Base-by-base conservation (phyloP, 2,113 vertebrate species). In the Oplegnathus fasciatus region DNA sequence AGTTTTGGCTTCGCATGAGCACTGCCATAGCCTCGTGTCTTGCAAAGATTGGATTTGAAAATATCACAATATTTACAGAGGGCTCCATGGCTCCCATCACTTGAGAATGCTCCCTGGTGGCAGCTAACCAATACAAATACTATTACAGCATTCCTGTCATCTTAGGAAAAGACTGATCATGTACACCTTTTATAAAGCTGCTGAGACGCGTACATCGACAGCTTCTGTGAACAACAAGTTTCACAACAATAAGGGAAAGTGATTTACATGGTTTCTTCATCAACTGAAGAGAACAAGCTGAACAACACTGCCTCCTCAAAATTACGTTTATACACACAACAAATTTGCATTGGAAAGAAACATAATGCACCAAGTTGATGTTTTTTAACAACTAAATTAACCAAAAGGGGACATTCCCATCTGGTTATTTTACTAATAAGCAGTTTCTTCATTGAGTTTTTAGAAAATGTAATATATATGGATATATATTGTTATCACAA, bases 1-100 rank as follows among this genome's bases (percentile, higher is more conserved):
- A 55, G 54, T 80, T 87, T 65, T 64, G 82, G 85, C 88, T 75
- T 26, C 2, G 6, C 15, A 64, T 40, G 32, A 54, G 55, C 40
- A 4, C 46, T 15, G 34, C 24, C 75, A 4, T 18, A n/a, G 61
- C 17, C 20, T 28, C 0, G 32, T 52, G 80, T 80, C 52, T 72
- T 9, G 42, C 4, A 1, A 26, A 84, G 62, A 48, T 40, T 62
- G 58, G 58, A 71, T 67, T n/a, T 73, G 50, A 57, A 65, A 67
- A 69, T 24, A 72, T 61, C n/a, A 68, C 46, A 84, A 78, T 67
- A 48, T 86, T 84, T 79, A 75, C 48, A 0, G 22, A 58, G 30
- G 15, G 40, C 78, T 74, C 67, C 58, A 61, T 20, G 66, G 15
- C 62, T 70, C 26, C 30, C 18, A 9, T 70, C 64, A 14, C 34